Evolutionary conservation across 35 echinoderm and acorn worm genomes (phyloP).

Genomic region (Hemicentrotus pulcherrimus): DNA sequence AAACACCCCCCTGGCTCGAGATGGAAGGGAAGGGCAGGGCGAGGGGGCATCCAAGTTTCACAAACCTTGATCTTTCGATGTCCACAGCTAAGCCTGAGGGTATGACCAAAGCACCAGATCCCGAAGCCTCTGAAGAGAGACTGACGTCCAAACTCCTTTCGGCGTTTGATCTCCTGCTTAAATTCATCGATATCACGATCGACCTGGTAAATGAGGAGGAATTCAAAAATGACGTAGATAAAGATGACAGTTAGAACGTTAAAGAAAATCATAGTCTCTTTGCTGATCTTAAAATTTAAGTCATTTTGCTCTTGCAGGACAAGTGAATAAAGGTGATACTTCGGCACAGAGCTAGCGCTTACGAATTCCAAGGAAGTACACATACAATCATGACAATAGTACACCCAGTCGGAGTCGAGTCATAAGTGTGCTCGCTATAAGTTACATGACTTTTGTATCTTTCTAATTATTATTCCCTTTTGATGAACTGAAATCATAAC

Average conservation of each 20-base stretch:
- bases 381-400: too few species aligned
- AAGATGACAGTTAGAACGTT: neutral
- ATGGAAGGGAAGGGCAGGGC: too few species aligned
- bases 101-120: constrained; percentile 67
- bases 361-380: too few species aligned
- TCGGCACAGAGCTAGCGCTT: too few species aligned
- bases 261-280: neutral
- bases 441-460: too few species aligned
- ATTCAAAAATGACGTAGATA: neutral
- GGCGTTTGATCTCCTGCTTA: constrained; percentile 53
- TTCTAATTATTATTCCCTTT: too few species aligned
- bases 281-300: neutral
- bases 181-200: constrained; percentile 61
- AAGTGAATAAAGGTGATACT: too few species aligned
- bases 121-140: constrained; percentile 55
- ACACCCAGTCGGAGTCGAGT: too few species aligned
- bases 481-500: too few species aligned
- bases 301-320: neutral
- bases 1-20: too few species aligned
- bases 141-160: constrained; percentile 61
- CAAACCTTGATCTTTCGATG: constrained; percentile 38
- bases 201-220: constrained; percentile 23
- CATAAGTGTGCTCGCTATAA: too few species aligned
- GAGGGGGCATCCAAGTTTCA: neutral
- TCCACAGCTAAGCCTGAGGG: constrained; percentile 57